Evolutionary conservation across 2,113 vertebrate genomes (phyloP), one percentile per base, ranked within the genome.

Genomic region (Oreochromis aureus): DNA sequence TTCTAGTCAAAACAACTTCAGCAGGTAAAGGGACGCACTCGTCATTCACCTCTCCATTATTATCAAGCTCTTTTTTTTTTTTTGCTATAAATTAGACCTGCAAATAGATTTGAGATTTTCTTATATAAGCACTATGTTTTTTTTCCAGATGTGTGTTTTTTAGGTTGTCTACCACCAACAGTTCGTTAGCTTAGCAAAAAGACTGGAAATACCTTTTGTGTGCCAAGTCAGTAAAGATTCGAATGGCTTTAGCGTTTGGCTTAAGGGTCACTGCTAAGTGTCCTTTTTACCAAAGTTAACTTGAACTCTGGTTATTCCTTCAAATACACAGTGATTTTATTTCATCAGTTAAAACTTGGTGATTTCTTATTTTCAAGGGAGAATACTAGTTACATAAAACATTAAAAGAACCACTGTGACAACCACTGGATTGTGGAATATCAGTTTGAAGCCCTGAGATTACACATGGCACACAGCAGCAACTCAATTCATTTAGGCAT

Each of bases 1-100:
- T 78, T 98, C 97, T 56, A 95, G 96, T 93, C 95, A 97, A 81
- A 96, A 96, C 91, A 95, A 93, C 87, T 18, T 98, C 58, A 94
- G 97, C 96, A 98, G 98, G 98, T 99, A 93, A 96, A 10, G 5
- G 11, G 18, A 55, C 30, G 12, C 56, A 27, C 5, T 32, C 11
- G 6, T 54, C 76, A 55, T 80, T 80, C 48, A 54, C 30, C 2
- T 54, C 48, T n/a, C 76, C 7, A 22, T 54, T 80, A 1, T 54
- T 80, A 36, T 54, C 3, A 46, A 48, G 71, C 24, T 48, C 44
- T 78, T 32, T 51, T 78, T 78, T n/a, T n/a, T n/a, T 78, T 78
- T 78, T 48, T 48, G 13, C 2, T 18, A 32, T 32, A 32, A 24
- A 51, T 76, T 32, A 44, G 44, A 76, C 24, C 41, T 32, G 24